Conservation (phyloP, 37 sponge, comb jelly and placozoan species). For the Beroe ovata region DNA sequence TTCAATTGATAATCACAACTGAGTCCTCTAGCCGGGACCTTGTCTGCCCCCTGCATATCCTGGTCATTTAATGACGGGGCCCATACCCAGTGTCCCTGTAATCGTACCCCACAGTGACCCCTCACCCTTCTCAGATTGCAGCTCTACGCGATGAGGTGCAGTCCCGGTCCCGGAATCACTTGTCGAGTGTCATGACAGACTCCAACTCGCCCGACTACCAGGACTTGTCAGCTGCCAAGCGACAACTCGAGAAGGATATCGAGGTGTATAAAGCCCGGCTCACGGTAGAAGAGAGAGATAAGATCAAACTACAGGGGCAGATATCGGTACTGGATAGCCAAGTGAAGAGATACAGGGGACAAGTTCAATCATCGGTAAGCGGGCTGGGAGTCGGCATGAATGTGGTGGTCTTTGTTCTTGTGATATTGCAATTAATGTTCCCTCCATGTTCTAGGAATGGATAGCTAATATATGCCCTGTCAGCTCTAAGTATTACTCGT, state of each 20-base stretch:
- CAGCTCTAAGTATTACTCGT: too few species aligned
- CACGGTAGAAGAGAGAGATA: slow-evolving; percentile 57
- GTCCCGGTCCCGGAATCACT: slow-evolving; percentile 14
- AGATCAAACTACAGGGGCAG: slow-evolving; percentile 62
- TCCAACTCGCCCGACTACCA: slow-evolving; percentile 34
- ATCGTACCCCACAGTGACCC: not conserved
- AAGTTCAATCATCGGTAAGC: slow-evolving; percentile 64
- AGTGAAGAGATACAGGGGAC: slow-evolving; percentile 58
- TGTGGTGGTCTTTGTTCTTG: too few species aligned
- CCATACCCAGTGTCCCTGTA: not conserved
- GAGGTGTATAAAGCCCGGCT: slow-evolving; percentile 27
- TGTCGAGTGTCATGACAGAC: not conserved
- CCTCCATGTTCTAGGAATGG: too few species aligned
- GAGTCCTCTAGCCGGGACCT: too few species aligned
- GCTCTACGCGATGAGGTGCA: slow-evolving; percentile 26
- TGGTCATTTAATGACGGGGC: not conserved
- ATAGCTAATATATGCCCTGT: too few species aligned
- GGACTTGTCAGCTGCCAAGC: not conserved
- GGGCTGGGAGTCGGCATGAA: too few species aligned
- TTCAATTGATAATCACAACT: too few species aligned
- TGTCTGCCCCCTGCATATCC: too few species aligned
- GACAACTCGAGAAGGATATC: slow-evolving; percentile 63
- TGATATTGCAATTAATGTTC: too few species aligned
- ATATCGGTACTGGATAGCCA: slow-evolving; percentile 40
- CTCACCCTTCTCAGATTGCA: slow-evolving; percentile 23